Conservation (phyloP, 2,888 invertebrate species). For the Galerucella nymphaeae region DNA sequence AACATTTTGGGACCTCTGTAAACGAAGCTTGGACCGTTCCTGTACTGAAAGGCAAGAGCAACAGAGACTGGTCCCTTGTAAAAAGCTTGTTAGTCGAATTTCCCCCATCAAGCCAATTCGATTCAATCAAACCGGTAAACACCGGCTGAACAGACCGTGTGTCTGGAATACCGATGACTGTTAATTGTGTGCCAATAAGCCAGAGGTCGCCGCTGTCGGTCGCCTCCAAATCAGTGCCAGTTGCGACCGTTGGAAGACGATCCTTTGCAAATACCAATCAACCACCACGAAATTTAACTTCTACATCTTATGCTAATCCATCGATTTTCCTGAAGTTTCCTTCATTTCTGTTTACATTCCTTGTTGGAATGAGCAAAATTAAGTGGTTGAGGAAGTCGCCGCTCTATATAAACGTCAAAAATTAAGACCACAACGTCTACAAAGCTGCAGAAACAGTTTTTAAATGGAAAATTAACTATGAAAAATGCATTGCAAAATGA, state of each 20-base stretch:
- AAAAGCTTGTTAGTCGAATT: conserved; percentile 52
- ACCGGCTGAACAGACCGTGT: conserved; percentile 49
- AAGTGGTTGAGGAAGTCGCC: conserved; percentile 25
- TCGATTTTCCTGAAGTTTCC: conserved; percentile 33
- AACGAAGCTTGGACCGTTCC: not conserved
- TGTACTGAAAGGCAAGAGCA: conserved; percentile 17
- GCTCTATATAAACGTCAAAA: conserved; percentile 14
- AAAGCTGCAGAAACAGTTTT: too few relatives aligned
- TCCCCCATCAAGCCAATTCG: conserved; percentile 49
- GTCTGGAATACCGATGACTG: conserved; percentile 61
- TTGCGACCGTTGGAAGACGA: conserved; percentile 57
- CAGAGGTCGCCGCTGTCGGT: conserved; percentile 51
- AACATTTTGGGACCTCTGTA: too few relatives aligned
- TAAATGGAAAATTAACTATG: too few relatives aligned
- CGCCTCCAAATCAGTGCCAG: conserved; percentile 44
- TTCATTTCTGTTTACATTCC: conserved; percentile 20
- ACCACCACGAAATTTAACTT: conserved; percentile 39
- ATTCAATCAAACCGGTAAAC: conserved; percentile 65
- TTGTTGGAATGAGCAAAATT: conserved; percentile 24
- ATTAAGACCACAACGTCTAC: conserved; percentile 2
- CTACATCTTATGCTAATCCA: conserved; percentile 43
- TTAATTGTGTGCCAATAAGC: conserved; percentile 65
- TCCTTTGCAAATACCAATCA: conserved; percentile 65
- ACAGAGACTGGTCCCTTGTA: conserved; percentile 47
- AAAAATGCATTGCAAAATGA: too few relatives aligned